Base-by-base conservation (phyloP, 1,140 invertebrate species). In the Aphelinus atriplicis region DNA sequence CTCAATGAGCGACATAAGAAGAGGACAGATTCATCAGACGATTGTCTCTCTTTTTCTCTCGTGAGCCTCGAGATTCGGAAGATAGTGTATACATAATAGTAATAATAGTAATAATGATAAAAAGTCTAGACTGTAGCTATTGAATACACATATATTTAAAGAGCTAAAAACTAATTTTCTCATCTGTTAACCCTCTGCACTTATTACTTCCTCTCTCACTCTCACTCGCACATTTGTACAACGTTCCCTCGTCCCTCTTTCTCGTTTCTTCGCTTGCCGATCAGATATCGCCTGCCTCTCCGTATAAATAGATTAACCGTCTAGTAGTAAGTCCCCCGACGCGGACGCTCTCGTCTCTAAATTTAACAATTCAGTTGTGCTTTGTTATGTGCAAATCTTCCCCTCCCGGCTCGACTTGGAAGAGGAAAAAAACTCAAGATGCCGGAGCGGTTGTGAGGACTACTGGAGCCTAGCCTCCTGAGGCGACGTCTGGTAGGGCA, bases 401-500 rank as follows among this genome's bases (percentile, higher is more conserved):
- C 46, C 63, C 71, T 71, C 60, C 26, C 69, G 10, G 58, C 58
- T 48, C 51, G 9, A 53, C 4, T 53, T 53, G 51, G 9, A 53
- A 53, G 51, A 53, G 9, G 51, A 53, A 9, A 4, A 9, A 53
- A 9, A 4, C 51, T 53, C 51, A 9, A 9, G 51, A 9, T 53
- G 51, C 4, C 9, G 51, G 48, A 51, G 58, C 48, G 3, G 65
- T 3, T 7, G 26, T 46, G 6, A 7, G 7, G 3, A 1, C 80
- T 88, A 91, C 82, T 91, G 90, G 78, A 91, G 87, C 83, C 90
- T 85, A 61, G 90, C 90, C 83, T 91, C 90, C 81, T 91, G 90
- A 71, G 89, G 88, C 58, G 90, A 89, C 64, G 89, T 88, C 83
- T 90, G 91, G 75, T 93, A 92, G 3, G 90, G 92, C 71, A 93